A percentile compares a stretch with the other conserved stretches of the same genome.
These are phyloP conservation scores for Diadophis punctatus DNA, from an alignment of 2,113 vertebrate genomes.

Conservation along the genomic window DNA sequence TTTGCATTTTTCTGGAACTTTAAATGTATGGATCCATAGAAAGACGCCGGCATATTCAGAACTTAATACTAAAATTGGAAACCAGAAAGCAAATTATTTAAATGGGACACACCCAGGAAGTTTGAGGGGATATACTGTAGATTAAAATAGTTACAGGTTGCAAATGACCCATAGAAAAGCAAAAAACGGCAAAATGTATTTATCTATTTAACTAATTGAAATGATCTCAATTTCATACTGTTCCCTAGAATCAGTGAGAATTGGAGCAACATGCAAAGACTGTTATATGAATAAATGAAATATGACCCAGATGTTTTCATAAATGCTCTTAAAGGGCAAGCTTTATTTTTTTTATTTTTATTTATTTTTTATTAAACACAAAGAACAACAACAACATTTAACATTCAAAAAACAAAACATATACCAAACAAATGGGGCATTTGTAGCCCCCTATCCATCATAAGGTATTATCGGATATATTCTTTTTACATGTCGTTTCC, in stretches of 20 bases:
- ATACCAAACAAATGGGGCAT: too few species aligned
- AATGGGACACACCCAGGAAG: neutral
- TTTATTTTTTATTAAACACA: too few species aligned
- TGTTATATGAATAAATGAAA: neutral
- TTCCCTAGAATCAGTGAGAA: neutral
- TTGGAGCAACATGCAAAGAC: neutral
- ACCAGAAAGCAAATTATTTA: neutral
- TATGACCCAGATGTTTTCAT: neutral
- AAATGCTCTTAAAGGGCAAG: neutral
- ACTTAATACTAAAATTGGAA: neutral
- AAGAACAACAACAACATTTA: too few species aligned
- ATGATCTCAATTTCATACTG: neutral
- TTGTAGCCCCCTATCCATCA: too few species aligned
- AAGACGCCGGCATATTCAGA: neutral
- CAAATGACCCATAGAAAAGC: neutral
- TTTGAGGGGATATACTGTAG: neutral
- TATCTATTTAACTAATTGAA: neutral
- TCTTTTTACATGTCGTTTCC: too few species aligned
- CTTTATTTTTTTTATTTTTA: neutral
- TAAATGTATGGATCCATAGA: neutral
- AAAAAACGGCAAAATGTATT: neutral
- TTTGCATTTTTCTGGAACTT: neutral
- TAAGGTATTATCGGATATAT: too few species aligned
- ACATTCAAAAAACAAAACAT: too few species aligned
- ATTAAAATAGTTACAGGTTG: neutral